Evolutionary conservation across 1,140 invertebrate species (phyloP).

Genomic region (Tyrophagus putrescentiae): DNA sequence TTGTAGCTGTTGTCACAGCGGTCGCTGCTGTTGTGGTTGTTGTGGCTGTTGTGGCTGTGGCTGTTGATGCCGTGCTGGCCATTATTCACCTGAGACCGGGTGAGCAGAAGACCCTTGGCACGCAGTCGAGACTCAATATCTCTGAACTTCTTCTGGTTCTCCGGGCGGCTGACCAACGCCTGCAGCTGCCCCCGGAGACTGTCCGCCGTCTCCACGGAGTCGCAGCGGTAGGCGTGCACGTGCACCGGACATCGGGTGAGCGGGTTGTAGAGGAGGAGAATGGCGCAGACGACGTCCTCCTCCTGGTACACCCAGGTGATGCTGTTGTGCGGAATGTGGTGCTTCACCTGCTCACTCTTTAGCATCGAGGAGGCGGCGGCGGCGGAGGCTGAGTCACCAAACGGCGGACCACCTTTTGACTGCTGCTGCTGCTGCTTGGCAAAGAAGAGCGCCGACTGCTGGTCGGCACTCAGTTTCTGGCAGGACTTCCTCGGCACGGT

Average conservation of each 20-base stretch:
- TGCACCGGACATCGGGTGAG: constrained; percentile 72
- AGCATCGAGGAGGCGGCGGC: not conserved
- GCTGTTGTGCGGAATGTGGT: constrained; percentile 83
- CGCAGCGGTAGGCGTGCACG: constrained; percentile 85
- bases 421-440: not conserved
- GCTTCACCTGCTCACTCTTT: constrained; percentile 54
- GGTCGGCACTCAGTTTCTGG: not conserved
- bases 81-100: no score
- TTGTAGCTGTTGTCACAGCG: not conserved
- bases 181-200: constrained; percentile 65
- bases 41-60: not conserved
- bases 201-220: constrained; percentile 76
- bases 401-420: not conserved
- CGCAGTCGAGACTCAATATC: constrained; percentile 52
- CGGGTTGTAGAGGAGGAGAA: constrained; percentile 74
- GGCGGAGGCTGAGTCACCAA: not conserved
- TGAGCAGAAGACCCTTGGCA: constrained; percentile 34
- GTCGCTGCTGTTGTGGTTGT: not conserved
- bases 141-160: constrained; percentile 67
- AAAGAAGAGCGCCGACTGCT: not conserved
- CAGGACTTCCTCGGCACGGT: constrained; percentile 34
- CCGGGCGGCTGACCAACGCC: constrained; percentile 60
- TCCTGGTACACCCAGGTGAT: constrained; percentile 66
- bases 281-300: constrained; percentile 77
- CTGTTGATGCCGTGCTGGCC: not conserved